These are phyloP conservation scores for Cheilosia vulpina DNA, from an alignment of 2,888 invertebrate species.

Conservation along the genomic window DNA sequence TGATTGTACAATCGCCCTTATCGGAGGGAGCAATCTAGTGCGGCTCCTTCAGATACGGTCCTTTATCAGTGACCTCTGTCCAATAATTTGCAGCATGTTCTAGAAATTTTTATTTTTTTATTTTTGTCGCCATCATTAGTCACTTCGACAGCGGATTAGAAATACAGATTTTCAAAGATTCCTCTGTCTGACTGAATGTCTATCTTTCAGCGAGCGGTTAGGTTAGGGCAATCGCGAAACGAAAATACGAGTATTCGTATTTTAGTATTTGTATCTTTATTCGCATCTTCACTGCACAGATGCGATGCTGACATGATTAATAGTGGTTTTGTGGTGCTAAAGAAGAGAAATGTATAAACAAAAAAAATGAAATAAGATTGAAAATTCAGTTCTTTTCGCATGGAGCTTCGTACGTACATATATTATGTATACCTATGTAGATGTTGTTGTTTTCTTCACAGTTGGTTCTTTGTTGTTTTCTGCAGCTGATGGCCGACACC, in stretches of 20 bases:
- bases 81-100: slow-evolving; percentile 45
- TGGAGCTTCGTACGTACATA: slow-evolving; percentile 18
- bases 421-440: background rate
- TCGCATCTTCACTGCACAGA: slow-evolving; percentile 65
- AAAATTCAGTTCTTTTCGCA: slow-evolving; percentile 61
- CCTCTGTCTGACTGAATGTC: slow-evolving; percentile 66
- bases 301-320: slow-evolving; percentile 75
- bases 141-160: slow-evolving; percentile 71
- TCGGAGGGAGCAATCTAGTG: background rate
- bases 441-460: background rate
- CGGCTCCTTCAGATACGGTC: background rate
- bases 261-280: slow-evolving; percentile 60
- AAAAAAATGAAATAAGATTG: slow-evolving; percentile 33
- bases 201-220: slow-evolving; percentile 54
- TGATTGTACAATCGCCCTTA: slow-evolving; percentile 3
- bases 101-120: slow-evolving; percentile 16
- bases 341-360: slow-evolving; percentile 32
- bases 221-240: slow-evolving; percentile 56
- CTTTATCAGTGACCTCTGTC: slow-evolving; percentile 33
- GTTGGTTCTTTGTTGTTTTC: slow-evolving; percentile 31
- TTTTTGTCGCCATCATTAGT: slow-evolving; percentile 64
- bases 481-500: slow-evolving; percentile 66
- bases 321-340: slow-evolving; percentile 71
- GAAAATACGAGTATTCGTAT: background rate
- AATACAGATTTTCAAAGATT: slow-evolving; percentile 69